Evolutionary conservation across 2,797 vertebrate species (phyloP), one percentile per base, ranked within the genome.

Genomic region (Brotogeris chrysoptera): DNA sequence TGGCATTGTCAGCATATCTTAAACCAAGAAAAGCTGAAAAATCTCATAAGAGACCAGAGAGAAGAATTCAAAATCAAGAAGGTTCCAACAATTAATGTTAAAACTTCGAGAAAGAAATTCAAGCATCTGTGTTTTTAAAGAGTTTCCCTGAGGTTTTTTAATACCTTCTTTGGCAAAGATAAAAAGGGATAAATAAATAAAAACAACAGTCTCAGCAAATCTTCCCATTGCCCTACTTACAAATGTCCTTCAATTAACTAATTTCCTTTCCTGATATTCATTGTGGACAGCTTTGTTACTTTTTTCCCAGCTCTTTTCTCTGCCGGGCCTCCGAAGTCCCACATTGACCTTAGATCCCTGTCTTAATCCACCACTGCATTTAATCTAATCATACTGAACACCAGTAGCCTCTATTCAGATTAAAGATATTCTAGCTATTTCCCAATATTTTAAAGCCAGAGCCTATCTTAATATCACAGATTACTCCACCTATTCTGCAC

Each of bases 11-110:
- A 97, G 91, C 95, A 95, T 23, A 95, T 90, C 93, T 92, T 3
- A 89, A 91, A 96, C 92, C 90, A 94, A 91, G 80, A 84, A 91
- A 93, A 94, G 92, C 82, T 92, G 73, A 94, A 93, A 92, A 91
- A 73, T 73, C 84, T 92, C 65, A 21, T 74, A 88, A 60, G 83
- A 86, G 84, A 86, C 88, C 88, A 43, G 70, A 86, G 55, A 61
- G 43, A 93, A 79, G 69, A 94, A 91, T 96, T 90, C 68, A 89
- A 92, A 83, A 84, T 76, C 82, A 82, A 64, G 84, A 74, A 25
- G 18, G 70, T 87, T 94, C 90, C 92, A 95, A 84, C 39, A 90
- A 76, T 23, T 64, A 86, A 86, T 61, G 72, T 41, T 2, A 73
- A 74, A 74, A 68, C 55, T 76, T 36, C 5, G 53, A 47, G 57